Percentiles rank a stretch among this genome's conserved stretches.
These are phyloP conservation scores for Artemia franciscana DNA, from an alignment of 1,140 invertebrate genomes.

Conservation along the genomic window DNA sequence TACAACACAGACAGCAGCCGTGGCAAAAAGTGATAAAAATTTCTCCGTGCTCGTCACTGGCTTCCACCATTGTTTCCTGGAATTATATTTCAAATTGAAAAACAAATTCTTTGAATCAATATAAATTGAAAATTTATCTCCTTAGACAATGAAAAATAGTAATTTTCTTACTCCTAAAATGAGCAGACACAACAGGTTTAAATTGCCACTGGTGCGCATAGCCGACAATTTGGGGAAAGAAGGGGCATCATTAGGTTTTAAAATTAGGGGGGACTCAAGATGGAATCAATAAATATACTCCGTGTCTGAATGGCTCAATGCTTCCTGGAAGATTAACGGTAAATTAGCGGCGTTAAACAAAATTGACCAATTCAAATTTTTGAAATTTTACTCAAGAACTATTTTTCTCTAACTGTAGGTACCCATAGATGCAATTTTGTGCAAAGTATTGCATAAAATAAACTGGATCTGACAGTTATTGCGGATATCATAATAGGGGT, in stretches of 20 bases:
- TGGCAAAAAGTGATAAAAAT: slow-evolving; percentile 36
- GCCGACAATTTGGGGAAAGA: background rate
- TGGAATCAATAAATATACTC: no score
- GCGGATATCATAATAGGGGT: no score
- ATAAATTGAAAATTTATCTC: background rate
- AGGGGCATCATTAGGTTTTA: background rate
- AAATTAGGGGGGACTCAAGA: no score
- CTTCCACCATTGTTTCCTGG: slow-evolving; percentile 45
- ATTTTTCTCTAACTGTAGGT: no score
- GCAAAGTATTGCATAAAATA: no score
- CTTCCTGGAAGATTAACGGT: no score
- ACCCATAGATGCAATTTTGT: no score
- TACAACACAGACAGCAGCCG: slow-evolving; percentile 33
- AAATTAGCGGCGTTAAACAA: no score
- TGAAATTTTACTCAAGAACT: no score
- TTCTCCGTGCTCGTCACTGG: slow-evolving; percentile 51
- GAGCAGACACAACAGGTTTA: background rate
- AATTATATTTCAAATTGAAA: background rate
- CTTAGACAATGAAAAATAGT: background rate
- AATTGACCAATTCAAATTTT: no score
- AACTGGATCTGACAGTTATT: no score
- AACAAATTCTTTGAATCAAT: background rate
- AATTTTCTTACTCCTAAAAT: background rate
- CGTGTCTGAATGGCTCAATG: no score
- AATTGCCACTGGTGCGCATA: background rate